A percentile compares a stretch with the other conserved stretches of the same genome.
Conservation (phyloP, 2,113 vertebrate genomes). For the Takifugu bimaculatus region DNA sequence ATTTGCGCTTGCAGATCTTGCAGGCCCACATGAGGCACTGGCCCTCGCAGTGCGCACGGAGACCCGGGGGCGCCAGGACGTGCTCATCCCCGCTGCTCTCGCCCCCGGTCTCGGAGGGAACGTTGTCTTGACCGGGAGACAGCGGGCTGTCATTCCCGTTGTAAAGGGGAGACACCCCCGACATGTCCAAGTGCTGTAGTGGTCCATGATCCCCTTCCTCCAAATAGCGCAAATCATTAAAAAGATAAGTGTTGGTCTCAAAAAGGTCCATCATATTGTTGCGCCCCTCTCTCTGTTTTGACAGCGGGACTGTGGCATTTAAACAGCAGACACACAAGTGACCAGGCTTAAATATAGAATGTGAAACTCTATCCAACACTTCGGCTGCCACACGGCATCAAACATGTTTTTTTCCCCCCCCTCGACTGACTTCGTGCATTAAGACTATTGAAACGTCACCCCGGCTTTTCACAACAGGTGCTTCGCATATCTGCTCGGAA, state of each 20-base stretch:
- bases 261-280: conserved; percentile 99
- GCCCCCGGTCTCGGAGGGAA: conserved; percentile 82
- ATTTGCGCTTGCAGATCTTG: conserved; percentile 93
- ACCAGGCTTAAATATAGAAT: conserved; percentile 92
- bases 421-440: conserved; percentile 57
- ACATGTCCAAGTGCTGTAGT: conserved; percentile 87
- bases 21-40: conserved; percentile 98
- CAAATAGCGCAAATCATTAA: conserved; percentile 83
- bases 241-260: conserved; percentile 96
- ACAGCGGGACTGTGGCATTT: conserved; percentile 86
- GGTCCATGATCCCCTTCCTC: conserved; percentile 89
- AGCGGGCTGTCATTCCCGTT: conserved; percentile 83
- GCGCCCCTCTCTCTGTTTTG: conserved; percentile 69
- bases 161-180: conserved; percentile 88
- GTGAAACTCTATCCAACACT: conserved; percentile 95
- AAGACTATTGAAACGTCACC: conserved; percentile 52
- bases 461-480: conserved; percentile 47
- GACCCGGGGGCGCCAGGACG: conserved; percentile 88
- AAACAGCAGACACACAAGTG: conserved; percentile 88
- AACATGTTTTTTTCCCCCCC: conserved; percentile 66
- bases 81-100: conserved; percentile 94
- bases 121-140: conserved; percentile 84
- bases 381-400: conserved; percentile 87
- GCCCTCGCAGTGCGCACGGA: conserved; percentile 88
- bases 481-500: conserved; percentile 33